phyloP scores from a whole-genome alignment of 2,797 vertebrate genomes.

The Ceryle rudis region DNA sequence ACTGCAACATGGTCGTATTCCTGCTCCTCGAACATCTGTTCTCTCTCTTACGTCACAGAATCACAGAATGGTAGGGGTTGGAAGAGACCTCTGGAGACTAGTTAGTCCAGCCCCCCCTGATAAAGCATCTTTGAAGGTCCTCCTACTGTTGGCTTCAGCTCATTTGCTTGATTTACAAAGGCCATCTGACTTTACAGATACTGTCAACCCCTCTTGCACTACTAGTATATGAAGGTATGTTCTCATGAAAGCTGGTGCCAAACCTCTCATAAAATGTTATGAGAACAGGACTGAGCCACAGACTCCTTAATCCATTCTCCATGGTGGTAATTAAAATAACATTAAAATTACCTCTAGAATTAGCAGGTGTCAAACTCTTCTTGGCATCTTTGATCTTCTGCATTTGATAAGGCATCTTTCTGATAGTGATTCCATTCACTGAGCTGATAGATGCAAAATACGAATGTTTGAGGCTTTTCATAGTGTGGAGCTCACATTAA shows the following conservation, averaged over 20 bases:
- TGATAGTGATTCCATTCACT: not conserved
- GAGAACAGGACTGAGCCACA: not conserved
- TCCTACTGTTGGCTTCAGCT: not conserved
- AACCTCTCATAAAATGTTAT: not conserved
- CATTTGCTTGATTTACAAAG: not conserved
- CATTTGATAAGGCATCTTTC: not conserved
- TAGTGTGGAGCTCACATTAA: not conserved
- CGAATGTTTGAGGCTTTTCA: not conserved
- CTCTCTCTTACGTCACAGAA: not conserved
- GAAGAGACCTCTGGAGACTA: not conserved
- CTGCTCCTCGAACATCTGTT: not conserved
- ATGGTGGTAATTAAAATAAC: not conserved
- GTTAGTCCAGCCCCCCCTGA: not conserved
- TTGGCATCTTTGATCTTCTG: not conserved
- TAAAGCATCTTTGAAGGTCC: not conserved
- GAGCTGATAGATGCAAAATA: not conserved
- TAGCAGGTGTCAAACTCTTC: not conserved
- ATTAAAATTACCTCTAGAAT: not conserved
- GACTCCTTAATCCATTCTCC: not conserved
- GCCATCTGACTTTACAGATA: not conserved
- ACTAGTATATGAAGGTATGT: not conserved
- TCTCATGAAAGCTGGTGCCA: constrained; percentile 23
- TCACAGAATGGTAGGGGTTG: not conserved
- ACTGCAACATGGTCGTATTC: not conserved
- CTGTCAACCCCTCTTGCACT: not conserved